Evolutionary conservation across 2,888 invertebrate species (phyloP), one percentile per base, ranked within the genome.

Genomic region (Phasia obesa): DNA sequence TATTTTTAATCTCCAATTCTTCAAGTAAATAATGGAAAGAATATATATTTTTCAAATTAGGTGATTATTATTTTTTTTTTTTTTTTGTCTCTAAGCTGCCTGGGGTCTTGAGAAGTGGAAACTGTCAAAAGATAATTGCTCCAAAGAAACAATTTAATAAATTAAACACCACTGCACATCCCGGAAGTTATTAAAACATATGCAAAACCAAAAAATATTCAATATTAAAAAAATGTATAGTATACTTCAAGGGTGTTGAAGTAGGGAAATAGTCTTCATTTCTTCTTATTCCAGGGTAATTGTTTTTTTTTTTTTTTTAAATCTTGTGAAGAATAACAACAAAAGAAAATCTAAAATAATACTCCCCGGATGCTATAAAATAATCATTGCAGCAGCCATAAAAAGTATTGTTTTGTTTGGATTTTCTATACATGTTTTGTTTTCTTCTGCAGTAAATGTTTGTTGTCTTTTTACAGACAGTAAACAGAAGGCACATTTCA

Each of bases 231-330:
- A 27, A 47, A 23, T 38, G 9, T 42, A 27, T 25, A 42, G 53
- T 11, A 67, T 76, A 67, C 42, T 62, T 70, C 64, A 64, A 64
- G 69, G 69, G 77, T 53, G 74, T 70, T 82, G 74, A 82, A 74
- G 69, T 77, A 76, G 3, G 17, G 55, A 13, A 35, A 15, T 17
- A 7, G 44, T 64, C 44, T 60, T 47, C 44, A 19, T 57, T 21
- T 53, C 9, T 60, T 38, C 9, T 59, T 21, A n/a, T 31, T 55
- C n/a, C 6, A n/a, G n/a, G n/a, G n/a, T n/a, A n/a, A 5, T 27
- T 15, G 3, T 27, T 17, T 19, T 31, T 27, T 44, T 42, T 1
- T 53, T 15, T 11, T 44, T n/a, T 64, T 64, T 64, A 44, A 44
- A n/a, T 74, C 47, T 47, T 35, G 6, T 25, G 17, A 31, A 47